These are phyloP conservation scores for Rhabdomys dilectus DNA, from an alignment of 2,113 vertebrate genomes.

Conservation along the genomic window DNA sequence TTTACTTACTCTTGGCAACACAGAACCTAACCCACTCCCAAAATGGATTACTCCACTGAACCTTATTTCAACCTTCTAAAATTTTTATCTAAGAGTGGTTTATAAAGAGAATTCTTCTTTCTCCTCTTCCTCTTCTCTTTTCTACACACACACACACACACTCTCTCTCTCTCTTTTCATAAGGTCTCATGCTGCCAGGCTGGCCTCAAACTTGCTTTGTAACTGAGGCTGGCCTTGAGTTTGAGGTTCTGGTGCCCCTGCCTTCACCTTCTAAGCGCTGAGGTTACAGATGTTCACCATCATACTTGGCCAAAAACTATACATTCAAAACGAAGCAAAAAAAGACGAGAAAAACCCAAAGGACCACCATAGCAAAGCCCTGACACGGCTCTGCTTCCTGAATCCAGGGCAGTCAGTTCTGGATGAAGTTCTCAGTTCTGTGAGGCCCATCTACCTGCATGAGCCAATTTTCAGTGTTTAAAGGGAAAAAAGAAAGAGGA, in stretches of 20 bases:
- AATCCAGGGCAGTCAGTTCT: conserved; percentile 28
- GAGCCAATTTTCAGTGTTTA: background rate
- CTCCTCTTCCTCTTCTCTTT: background rate
- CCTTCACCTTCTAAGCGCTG: background rate
- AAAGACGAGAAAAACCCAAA: background rate
- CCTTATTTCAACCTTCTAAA: background rate
- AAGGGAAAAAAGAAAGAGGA: no score
- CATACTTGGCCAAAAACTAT: background rate
- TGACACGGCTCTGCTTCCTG: background rate
- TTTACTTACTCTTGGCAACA: background rate
- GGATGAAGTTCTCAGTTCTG: background rate
- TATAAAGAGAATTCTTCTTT: background rate
- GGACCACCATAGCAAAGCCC: background rate
- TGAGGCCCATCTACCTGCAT: background rate
- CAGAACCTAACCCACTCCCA: background rate
- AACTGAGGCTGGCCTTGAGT: background rate
- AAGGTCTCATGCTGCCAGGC: background rate
- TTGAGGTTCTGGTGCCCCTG: background rate
- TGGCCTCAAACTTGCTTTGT: background rate
- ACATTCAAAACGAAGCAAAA: background rate
- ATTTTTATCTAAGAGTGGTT: background rate
- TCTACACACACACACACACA: no score
- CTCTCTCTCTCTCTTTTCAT: background rate
- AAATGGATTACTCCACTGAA: conserved; percentile 34
- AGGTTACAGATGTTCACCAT: background rate